phyloP scores from a whole-genome alignment of 37 sponge, comb jelly and placozoan species.

The Corticium candelabrum region DNA sequence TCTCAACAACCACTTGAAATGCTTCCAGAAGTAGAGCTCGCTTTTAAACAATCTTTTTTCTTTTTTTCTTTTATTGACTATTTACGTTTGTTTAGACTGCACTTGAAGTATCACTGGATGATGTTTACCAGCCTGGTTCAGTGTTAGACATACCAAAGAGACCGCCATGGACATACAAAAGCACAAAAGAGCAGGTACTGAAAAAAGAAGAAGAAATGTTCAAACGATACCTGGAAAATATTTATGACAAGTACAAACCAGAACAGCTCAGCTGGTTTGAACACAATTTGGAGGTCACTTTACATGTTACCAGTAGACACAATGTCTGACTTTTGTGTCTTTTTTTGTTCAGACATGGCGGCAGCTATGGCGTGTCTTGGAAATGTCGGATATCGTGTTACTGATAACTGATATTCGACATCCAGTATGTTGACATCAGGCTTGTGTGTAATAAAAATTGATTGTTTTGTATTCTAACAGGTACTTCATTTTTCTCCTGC shows the following conservation, averaged over 20 bases:
- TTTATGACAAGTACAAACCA: constrained; percentile 24
- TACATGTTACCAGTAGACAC: not conserved
- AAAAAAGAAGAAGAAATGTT: constrained; percentile 47
- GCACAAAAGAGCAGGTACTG: constrained; percentile 52
- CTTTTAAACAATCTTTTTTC: no score
- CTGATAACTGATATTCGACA: constrained; percentile 70
- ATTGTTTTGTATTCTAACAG: constrained; percentile 18
- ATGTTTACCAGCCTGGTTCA: constrained; percentile 53
- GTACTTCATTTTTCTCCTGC: constrained; percentile 81
- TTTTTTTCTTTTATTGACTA: no score
- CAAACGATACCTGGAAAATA: constrained; percentile 40
- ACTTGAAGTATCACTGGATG: constrained; percentile 57
- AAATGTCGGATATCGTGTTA: constrained; percentile 74
- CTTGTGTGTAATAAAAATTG: not conserved
- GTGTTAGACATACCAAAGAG: constrained; percentile 73
- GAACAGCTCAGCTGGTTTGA: constrained; percentile 82
- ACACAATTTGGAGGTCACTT: constrained; percentile 75
- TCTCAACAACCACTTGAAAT: constrained; percentile 32
- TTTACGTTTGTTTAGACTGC: no score
- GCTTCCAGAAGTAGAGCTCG: constrained; percentile 42
- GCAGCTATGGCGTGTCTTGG: constrained; percentile 94
- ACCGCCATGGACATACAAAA: constrained; percentile 61
- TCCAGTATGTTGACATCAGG: constrained; percentile 33
- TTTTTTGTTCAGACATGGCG: constrained; percentile 72
- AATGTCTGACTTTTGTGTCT: not conserved